Conservation (phyloP, 2,888 invertebrate species). For the Metallyticus violacea region DNA sequence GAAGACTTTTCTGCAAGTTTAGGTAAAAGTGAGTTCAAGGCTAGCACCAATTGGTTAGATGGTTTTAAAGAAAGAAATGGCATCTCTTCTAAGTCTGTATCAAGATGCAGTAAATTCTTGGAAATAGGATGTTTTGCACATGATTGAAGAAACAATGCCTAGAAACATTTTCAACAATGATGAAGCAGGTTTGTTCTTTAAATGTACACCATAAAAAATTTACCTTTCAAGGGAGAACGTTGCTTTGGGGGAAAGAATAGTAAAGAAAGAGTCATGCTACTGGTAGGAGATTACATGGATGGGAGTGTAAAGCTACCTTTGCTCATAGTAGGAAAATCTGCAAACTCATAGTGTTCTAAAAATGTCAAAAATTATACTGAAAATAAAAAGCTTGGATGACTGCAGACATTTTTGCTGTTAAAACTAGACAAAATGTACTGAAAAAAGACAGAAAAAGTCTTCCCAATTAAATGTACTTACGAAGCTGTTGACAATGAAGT, state of each 20-base stretch:
- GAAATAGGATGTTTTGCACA: not conserved
- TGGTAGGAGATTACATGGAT: not conserved
- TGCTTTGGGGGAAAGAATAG: not conserved
- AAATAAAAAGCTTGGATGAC: not conserved
- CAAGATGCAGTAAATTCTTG: not conserved
- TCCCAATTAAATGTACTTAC: too few species aligned
- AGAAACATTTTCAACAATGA: not conserved
- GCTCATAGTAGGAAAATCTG: not conserved
- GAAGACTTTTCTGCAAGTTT: not conserved
- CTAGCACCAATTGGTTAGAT: not conserved
- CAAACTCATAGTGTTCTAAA: not conserved
- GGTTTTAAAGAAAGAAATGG: not conserved
- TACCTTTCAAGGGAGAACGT: not conserved
- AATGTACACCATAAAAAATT: not conserved
- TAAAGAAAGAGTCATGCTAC: not conserved
- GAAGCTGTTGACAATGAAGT: too few species aligned
- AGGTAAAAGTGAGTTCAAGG: not conserved
- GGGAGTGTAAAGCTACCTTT: constrained; percentile 3
- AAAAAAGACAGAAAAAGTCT: too few species aligned
- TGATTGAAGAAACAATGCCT: not conserved
- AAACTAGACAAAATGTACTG: not conserved
- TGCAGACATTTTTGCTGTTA: not conserved
- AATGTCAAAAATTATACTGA: not conserved
- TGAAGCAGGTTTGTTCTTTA: not conserved
- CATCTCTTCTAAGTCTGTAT: not conserved